Base-by-base conservation (phyloP, 2,888 invertebrate species). In the Willowsia nigromaculata region DNA sequence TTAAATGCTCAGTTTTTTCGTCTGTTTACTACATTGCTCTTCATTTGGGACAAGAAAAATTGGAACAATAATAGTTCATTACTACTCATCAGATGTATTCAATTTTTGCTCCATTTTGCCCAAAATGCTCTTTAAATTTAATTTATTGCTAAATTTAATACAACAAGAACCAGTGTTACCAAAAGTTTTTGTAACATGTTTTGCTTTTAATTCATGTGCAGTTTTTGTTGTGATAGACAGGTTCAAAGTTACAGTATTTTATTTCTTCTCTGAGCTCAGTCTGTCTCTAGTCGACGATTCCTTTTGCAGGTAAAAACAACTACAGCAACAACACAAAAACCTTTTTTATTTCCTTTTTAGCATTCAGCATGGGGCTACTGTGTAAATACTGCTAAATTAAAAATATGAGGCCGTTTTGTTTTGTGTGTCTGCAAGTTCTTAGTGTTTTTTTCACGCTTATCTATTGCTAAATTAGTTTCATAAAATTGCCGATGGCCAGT, bases 91-190 rank as follows among this genome's bases (percentile, higher is more conserved):
- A 43, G 13, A 43, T 13, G 9, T 13, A 43, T 13, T 43, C 11
- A 43, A 13, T 43, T 43, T 9, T 43, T 43, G 11, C 11, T 43
- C 11, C 37, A 37, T 37, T 9, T 9, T 37, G 37, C 13, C 11
- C 43, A 1, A 9, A 43, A 43, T 6, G 43, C 43, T 43, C 11
- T 43, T 43, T 43, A n/a, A n/a, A n/a, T n/a, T 6, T 43, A 1
- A 9, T 37, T 2, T 18, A 62, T 13, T 22, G 5, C 13, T 65
- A 65, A 13, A 71, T 18, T 30, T 40, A 9, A 71, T 40, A 40
- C 25, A 30, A 81, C 62, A 81, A 62, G 81, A 81, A 81, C 62
- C 81, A 81, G 22, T 81, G 81, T 62, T 62, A 62, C 81, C 62
- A 62, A 62, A 25, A 30, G 53, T 80, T 37, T n/a, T 43, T 74